Base-by-base conservation (phyloP, 2,113 vertebrate species). In the Sardina pilchardus region DNA sequence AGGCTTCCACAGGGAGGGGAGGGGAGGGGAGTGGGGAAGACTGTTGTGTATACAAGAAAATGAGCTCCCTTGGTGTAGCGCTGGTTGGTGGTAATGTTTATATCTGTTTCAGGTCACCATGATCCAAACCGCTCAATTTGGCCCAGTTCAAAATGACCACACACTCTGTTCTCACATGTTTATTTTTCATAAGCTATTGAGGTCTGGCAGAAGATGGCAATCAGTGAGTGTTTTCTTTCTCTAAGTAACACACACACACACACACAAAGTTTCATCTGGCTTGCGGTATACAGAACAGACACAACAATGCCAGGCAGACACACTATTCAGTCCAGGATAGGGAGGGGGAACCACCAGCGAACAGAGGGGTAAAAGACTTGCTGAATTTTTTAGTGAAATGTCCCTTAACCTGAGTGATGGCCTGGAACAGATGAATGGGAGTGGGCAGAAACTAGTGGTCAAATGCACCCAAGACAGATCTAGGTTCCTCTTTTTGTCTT, bases 41-140 rank as follows among this genome's bases (percentile, higher is more conserved):
- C 19, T 43, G 39, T 36, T 71, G 21, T 80, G 44, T 50, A 16
- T 24, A 45, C 14, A 83, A 8, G 30, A 0, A 34, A 9, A 14
- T 14, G 71, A 30, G 19, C 30, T 21, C 26, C 30, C 39, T 12
- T 30, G 16, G 30, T 34, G 14, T 34, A 14, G 10, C 39, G 30
- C 71, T 78, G 21, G 21, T 56, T 36, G 48, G n/a, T 5, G 4
- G 67, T 85, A 34, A 81, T 36, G 36, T 81, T 80, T 81, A 34
- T 50, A 47, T 85, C 14, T 78, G 30, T 34, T 78, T 34, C 71
- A 78, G 71, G 71, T 78, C 71, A 78, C 71, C 71, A 78, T 1
- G 71, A 78, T 78, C 71, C 30, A 14, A 78, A 39, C 30, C 71
- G 10, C 30, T 34, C 30, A 34, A 36, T 78, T 34, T 78, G 30